Evolutionary conservation across 2,888 invertebrate genomes (phyloP).

Genomic region (Melieria picta): DNA sequence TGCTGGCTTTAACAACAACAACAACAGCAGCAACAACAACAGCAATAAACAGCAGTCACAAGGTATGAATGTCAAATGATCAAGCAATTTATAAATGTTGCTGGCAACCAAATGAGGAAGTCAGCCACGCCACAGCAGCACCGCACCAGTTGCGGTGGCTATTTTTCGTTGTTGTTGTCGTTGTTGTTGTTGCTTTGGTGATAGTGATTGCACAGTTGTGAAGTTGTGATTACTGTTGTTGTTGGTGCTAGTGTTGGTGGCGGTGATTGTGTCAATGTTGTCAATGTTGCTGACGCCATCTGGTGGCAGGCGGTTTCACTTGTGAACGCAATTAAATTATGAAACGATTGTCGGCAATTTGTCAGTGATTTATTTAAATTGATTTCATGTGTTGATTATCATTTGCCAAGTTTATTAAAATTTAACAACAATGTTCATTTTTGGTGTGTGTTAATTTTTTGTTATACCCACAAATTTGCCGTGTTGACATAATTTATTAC

Average conservation of each 20-base stretch:
- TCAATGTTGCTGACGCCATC: constrained; percentile 12
- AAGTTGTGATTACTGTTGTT: constrained; percentile 15
- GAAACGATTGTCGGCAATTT: constrained; percentile 30
- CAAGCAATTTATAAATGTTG: constrained; percentile 23
- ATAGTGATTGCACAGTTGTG: constrained; percentile 6
- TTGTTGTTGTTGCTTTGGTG: constrained; percentile 14
- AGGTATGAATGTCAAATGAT: constrained; percentile 13
- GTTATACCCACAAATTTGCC: too few relatives aligned
- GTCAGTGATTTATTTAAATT: constrained; percentile 37
- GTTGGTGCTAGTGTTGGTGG: neutral
- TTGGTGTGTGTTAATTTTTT: too few relatives aligned
- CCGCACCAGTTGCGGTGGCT: neutral
- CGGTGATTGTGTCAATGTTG: constrained; percentile 1
- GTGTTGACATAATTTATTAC: too few relatives aligned
- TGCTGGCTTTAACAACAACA: too few relatives aligned
- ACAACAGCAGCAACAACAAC: neutral
- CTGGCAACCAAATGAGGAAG: constrained; percentile 23
- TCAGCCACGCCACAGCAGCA: neutral
- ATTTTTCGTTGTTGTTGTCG: neutral
- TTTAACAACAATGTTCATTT: too few relatives aligned
- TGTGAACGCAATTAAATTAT: constrained; percentile 24
- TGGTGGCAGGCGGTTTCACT: constrained; percentile 8
- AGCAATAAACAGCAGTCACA: neutral
- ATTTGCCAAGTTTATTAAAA: too few relatives aligned
- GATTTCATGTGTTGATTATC: neutral